Conservation (phyloP, 35 echinoderm and acorn worm genomes). For the Eucidaris tribuloides region DNA sequence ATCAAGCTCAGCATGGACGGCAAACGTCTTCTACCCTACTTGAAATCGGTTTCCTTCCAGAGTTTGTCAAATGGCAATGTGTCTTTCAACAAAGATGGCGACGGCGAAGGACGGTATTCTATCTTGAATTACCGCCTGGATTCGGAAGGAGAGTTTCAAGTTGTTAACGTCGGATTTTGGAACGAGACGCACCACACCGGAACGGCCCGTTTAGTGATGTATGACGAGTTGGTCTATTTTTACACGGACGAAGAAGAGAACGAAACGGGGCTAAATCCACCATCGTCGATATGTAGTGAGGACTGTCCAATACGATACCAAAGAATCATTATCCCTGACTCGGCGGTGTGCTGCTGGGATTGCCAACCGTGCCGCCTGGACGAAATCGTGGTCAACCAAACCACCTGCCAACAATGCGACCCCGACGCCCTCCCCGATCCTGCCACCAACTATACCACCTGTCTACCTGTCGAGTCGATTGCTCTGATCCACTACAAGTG, state of each 20-base stretch:
- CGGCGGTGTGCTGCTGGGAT: slow-evolving; percentile 57
- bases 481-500: slow-evolving; percentile 12
- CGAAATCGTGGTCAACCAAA: slow-evolving; percentile 44
- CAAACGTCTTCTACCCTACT: slow-evolving; percentile 23
- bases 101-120: slow-evolving; percentile 54
- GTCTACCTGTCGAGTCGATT: slow-evolving; percentile 24
- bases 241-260: slow-evolving; percentile 19
- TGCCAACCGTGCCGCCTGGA: slow-evolving; percentile 32
- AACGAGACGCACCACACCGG: not conserved
- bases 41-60: slow-evolving; percentile 26
- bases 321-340: slow-evolving; percentile 8
- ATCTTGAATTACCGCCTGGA: slow-evolving; percentile 54
- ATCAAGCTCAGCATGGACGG: not conserved
- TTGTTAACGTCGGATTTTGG: slow-evolving; percentile 38
- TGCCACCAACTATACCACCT: slow-evolving; percentile 36
- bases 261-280: not conserved
- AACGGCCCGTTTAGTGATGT: not conserved
- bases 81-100: slow-evolving; percentile 54
- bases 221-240: slow-evolving; percentile 20
- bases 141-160: not conserved
- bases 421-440: slow-evolving; percentile 48
- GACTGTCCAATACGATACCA: slow-evolving; percentile 42
- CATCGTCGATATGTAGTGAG: slow-evolving; percentile 64
- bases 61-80: slow-evolving; percentile 82
- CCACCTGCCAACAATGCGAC: slow-evolving; percentile 37